phyloP scores from a whole-genome alignment of 2,888 invertebrate species.

The Synergus gifuensis region DNA sequence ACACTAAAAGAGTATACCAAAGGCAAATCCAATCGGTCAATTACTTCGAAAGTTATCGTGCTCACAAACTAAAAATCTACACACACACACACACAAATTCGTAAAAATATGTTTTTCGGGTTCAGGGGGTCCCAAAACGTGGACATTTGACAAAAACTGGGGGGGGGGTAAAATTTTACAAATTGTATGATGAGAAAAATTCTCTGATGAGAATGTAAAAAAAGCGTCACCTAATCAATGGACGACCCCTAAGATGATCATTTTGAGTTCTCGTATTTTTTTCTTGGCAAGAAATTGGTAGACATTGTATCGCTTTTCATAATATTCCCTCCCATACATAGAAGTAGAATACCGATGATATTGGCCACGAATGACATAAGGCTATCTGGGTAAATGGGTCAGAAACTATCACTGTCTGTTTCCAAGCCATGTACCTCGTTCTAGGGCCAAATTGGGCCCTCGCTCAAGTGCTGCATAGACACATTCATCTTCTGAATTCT shows the following conservation, averaged over 20 bases:
- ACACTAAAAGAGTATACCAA: too few relatives aligned
- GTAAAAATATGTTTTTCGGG: too few relatives aligned
- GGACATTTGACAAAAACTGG: too few relatives aligned
- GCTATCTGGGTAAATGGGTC: conserved; percentile 74
- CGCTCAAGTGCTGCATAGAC: conserved; percentile 14
- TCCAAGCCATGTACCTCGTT: conserved; percentile 71
- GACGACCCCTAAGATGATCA: too few relatives aligned
- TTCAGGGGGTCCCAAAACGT: too few relatives aligned
- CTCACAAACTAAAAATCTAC: too few relatives aligned
- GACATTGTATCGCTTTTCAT: neutral
- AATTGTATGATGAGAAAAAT: too few relatives aligned
- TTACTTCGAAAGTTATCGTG: too few relatives aligned
- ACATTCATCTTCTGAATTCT: neutral
- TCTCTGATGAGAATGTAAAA: too few relatives aligned
- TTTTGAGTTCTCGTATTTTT: neutral
- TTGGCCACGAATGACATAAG: conserved; percentile 50
- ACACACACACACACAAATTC: too few relatives aligned
- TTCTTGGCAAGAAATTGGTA: neutral
- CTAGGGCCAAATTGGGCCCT: conserved; percentile 65
- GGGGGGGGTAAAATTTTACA: too few relatives aligned
- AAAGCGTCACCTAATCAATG: neutral
- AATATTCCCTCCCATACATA: neutral
- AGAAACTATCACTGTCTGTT: conserved; percentile 70
- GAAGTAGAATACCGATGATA: conserved; percentile 47
- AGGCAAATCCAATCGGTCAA: too few relatives aligned